These are phyloP conservation scores for Trachelus tabidus DNA, from an alignment of 2,888 invertebrate species.

Conservation along the genomic window DNA sequence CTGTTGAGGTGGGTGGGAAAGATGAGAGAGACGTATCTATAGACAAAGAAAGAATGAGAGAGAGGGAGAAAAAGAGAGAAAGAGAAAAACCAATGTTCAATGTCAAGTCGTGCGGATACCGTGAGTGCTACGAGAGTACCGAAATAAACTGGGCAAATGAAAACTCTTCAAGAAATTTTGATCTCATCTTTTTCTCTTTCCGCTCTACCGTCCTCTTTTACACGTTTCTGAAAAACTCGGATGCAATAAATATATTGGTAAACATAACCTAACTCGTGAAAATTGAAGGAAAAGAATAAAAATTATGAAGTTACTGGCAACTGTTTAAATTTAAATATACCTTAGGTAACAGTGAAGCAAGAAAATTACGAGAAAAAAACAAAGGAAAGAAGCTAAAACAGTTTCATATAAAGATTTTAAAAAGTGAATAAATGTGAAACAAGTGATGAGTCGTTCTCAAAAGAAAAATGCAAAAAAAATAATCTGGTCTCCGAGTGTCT, in stretches of 20 bases:
- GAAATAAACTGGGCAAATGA: not conserved
- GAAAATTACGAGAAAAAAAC: not conserved
- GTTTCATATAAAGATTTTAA: not conserved
- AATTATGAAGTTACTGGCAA: not conserved
- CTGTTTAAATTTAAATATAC: not conserved
- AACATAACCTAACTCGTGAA: not conserved
- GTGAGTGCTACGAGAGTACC: not conserved
- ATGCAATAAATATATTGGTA: not conserved
- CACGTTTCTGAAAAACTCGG: not conserved
- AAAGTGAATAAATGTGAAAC: not conserved
- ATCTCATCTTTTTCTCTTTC: not conserved
- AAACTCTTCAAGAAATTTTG: not conserved
- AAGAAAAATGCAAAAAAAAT: not conserved
- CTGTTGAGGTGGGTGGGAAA: not conserved
- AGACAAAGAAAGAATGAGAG: not conserved
- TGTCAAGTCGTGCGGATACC: slow-evolving; percentile 27
- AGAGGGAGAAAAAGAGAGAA: slow-evolving; percentile 17
- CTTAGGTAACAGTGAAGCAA: not conserved
- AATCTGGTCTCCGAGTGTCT: not conserved
- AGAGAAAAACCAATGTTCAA: slow-evolving; percentile 26
- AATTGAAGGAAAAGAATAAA: not conserved
- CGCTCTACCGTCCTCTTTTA: not conserved
- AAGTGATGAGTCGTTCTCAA: not conserved
- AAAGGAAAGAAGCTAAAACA: not conserved
- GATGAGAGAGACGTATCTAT: slow-evolving; percentile 4